Evolutionary conservation across 92 coral and sea anemone species (phyloP).

Genomic region (Actinostola sp.): DNA sequence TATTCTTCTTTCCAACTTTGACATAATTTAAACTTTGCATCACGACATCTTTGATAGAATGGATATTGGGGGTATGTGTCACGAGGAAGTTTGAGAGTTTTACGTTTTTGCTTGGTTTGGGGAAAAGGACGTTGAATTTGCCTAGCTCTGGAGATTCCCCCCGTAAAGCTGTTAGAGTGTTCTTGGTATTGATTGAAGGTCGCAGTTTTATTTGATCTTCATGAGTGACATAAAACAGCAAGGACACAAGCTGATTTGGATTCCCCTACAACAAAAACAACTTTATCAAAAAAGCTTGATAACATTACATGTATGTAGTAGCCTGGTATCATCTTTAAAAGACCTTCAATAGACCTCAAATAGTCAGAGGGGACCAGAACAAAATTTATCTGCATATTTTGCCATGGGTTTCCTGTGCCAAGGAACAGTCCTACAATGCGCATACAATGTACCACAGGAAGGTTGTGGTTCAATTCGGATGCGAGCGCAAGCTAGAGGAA

Average conservation of each 20-base stretch:
- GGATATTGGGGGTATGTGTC: conserved; percentile 87
- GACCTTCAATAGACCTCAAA: too few species aligned
- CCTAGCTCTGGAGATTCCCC: conserved; percentile 93
- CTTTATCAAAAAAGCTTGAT: not conserved
- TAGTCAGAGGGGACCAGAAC: too few species aligned
- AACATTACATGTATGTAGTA: too few species aligned
- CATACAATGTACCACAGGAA: too few species aligned
- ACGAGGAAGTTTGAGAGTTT: conserved; percentile 71
- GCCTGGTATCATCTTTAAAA: too few species aligned
- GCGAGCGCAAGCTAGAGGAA: too few species aligned
- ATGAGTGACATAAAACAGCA: conserved; percentile 89
- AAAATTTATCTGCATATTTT: too few species aligned
- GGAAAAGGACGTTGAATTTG: conserved; percentile 68
- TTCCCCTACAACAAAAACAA: conserved; percentile 42
- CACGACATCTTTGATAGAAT: conserved; percentile 84
- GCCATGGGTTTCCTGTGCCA: too few species aligned
- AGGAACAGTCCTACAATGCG: too few species aligned
- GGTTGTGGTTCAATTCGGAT: not conserved
- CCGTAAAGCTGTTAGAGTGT: conserved; percentile 62
- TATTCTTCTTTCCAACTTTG: conserved; percentile 64
- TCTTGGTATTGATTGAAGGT: conserved; percentile 57
- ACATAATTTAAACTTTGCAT: conserved; percentile 74
- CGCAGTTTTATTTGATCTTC: conserved; percentile 67
- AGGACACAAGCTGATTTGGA: conserved; percentile 79
- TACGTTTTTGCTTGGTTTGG: conserved; percentile 59